phyloP scores from a whole-genome alignment of 2,113 vertebrate genomes.

The Microtus montanus region DNA sequence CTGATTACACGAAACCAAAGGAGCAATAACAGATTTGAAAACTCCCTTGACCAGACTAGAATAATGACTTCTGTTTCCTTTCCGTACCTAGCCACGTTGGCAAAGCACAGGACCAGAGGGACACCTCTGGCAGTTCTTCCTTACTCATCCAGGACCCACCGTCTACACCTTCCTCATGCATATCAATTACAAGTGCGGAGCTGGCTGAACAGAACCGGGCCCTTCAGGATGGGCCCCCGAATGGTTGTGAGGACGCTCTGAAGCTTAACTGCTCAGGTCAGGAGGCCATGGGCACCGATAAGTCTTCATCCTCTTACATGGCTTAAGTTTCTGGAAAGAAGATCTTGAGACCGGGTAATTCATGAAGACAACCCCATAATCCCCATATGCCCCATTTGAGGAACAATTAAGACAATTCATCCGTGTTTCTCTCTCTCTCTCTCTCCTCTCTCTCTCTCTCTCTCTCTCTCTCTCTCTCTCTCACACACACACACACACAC shows the following conservation, averaged over 20 bases:
- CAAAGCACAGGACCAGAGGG: not conserved
- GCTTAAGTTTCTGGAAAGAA: not conserved
- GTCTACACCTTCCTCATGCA: not conserved
- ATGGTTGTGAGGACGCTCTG: not conserved
- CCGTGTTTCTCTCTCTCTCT: too few species aligned
- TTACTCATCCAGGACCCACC: not conserved
- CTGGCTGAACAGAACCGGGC: not conserved
- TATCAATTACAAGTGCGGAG: not conserved
- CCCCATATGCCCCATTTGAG: not conserved
- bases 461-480: too few species aligned
- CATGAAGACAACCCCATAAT: not conserved
- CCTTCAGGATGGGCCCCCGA: not conserved
- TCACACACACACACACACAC: too few species aligned
- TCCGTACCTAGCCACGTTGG: not conserved
- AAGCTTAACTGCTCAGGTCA: not conserved
- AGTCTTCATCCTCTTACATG: not conserved
- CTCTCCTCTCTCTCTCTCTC: too few species aligned
- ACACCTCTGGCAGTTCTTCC: not conserved
- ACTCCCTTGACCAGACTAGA: not conserved
- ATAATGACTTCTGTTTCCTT: not conserved
- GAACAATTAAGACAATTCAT: not conserved
- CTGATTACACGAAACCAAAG: constrained; percentile 15
- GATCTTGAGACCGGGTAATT: not conserved
- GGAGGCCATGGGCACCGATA: not conserved
- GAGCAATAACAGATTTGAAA: not conserved